Conservation (phyloP, 2,888 invertebrate species). For the Drosophila maculinotata region DNA sequence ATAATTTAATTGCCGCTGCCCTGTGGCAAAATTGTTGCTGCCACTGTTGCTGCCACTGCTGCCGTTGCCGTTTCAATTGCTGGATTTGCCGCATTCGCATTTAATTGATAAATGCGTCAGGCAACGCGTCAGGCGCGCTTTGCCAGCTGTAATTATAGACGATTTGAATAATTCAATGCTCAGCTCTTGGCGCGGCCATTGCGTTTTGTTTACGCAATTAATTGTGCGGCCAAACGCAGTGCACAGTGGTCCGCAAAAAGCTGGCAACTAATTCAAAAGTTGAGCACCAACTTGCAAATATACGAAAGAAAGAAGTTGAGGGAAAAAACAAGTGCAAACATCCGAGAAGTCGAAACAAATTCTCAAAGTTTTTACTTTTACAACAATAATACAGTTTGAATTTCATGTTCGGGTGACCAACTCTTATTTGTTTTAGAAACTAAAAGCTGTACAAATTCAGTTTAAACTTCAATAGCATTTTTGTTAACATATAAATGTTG, state of each 20-base stretch:
- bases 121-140: constrained; percentile 23
- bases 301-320: not conserved
- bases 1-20: constrained; percentile 73
- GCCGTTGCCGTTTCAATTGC: constrained; percentile 37
- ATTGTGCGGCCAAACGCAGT: constrained; percentile 54
- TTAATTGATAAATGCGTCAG: constrained; percentile 75
- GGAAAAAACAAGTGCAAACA: too few species aligned
- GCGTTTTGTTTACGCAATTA: constrained; percentile 78
- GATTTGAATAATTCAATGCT: constrained; percentile 78
- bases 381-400: too few species aligned
- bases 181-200: constrained; percentile 41
- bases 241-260: too few species aligned
- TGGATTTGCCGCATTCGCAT: constrained; percentile 74
- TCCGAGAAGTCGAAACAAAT: too few species aligned
- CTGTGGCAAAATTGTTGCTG: constrained; percentile 42
- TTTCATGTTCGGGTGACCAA: too few species aligned
- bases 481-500: not conserved
- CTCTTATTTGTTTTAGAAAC: too few species aligned
- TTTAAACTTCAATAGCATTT: not conserved
- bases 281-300: not conserved
- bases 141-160: constrained; percentile 73
- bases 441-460: too few species aligned
- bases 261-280: not conserved
- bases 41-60: constrained; percentile 11
- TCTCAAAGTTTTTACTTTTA: too few species aligned